Conservation (phyloP, 1,140 invertebrate genomes). For the Drosophila tani region DNA sequence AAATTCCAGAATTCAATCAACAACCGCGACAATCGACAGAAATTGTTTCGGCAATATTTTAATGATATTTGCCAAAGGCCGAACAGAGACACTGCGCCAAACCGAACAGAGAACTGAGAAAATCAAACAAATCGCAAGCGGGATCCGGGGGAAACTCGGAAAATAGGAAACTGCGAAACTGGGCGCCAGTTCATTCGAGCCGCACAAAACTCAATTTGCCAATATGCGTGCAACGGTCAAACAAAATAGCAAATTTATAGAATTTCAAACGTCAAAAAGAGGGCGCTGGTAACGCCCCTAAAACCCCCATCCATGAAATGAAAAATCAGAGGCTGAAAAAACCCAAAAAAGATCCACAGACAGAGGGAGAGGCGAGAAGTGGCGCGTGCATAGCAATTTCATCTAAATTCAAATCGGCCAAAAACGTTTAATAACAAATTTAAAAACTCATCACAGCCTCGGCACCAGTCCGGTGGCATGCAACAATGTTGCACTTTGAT, state of each 20-base stretch:
- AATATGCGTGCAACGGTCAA: conserved; percentile 62
- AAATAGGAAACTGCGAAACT: conserved; percentile 2
- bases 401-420: conserved; percentile 80
- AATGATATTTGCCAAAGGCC: conserved; percentile 56
- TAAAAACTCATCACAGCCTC: conserved; percentile 74
- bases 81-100: conserved; percentile 27
- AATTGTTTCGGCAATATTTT: conserved; percentile 51
- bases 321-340: conserved; percentile 40
- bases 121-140: conserved; percentile 17
- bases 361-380: background rate
- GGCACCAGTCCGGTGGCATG: conserved; percentile 13
- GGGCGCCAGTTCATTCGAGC: conserved; percentile 34
- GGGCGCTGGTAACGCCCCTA: background rate
- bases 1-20: conserved; percentile 39
- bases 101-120: conserved; percentile 20
- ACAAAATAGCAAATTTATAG: conserved; percentile 80
- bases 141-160: background rate
- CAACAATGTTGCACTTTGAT: conserved; percentile 67
- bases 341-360: conserved; percentile 11
- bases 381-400: conserved; percentile 41
- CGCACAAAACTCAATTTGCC: conserved; percentile 73
- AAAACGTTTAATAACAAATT: conserved; percentile 81
- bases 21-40: conserved; percentile 43
- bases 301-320: conserved; percentile 12
- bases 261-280: conserved; percentile 63